Evolutionary conservation across 2,113 vertebrate genomes (phyloP).

Genomic region (Copsychus sechellarum): DNA sequence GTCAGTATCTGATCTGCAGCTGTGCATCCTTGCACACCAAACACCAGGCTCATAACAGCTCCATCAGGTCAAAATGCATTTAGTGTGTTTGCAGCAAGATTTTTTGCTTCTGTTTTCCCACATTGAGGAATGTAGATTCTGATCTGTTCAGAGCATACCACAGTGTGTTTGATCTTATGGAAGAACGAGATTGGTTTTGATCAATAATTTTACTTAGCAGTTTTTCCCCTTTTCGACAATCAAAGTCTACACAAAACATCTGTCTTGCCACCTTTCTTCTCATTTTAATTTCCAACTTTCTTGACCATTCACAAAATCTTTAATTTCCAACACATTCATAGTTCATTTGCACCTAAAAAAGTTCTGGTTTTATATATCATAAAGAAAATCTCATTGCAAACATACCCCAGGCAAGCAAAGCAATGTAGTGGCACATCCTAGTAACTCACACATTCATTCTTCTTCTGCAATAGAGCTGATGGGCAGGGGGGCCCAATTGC

Average conservation of each 20-base stretch:
- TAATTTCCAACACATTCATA: neutral
- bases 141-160: neutral
- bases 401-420: neutral
- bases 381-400: neutral
- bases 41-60: neutral
- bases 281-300: neutral
- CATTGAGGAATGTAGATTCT: neutral
- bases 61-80: neutral
- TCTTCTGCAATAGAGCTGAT: neutral
- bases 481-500: neutral
- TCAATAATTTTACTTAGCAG: neutral
- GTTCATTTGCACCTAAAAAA: neutral
- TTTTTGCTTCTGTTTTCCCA: neutral
- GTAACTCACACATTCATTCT: neutral
- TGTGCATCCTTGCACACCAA: neutral
- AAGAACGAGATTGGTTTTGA: neutral
- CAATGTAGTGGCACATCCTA: neutral
- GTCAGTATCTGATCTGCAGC: neutral
- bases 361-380: neutral
- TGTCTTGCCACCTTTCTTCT: neutral
- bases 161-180: neutral
- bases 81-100: neutral
- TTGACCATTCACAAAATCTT: neutral
- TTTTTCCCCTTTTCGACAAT: neutral
- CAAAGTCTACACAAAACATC: neutral